Evolutionary conservation across 2,113 vertebrate genomes (phyloP).

Genomic region (Heteronetta atricapilla): DNA sequence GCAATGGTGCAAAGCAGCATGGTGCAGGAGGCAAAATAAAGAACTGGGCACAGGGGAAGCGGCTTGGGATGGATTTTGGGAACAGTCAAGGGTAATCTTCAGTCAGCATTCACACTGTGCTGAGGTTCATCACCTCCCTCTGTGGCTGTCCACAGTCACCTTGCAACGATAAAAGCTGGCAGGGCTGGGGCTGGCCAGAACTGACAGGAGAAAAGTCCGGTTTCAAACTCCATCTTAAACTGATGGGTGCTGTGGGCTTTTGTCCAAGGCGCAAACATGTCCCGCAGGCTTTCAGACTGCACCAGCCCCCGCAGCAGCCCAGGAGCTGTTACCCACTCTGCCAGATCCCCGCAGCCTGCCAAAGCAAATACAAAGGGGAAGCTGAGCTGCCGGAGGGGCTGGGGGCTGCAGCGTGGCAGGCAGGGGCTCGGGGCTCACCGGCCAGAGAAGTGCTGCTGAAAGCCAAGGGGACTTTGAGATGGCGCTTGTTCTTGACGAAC

Average conservation of each 20-base stretch:
- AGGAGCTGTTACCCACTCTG: not conserved
- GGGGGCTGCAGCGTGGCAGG: not conserved
- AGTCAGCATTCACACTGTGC: not conserved
- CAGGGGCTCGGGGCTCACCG: fast-evolving
- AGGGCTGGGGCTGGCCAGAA: not conserved
- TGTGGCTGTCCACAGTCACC: no score
- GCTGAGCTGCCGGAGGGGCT: not conserved
- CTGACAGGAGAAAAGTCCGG: not conserved
- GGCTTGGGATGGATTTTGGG: not conserved
- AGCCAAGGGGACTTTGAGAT: no score
- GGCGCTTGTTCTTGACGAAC: no score
- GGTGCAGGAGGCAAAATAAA: no score
- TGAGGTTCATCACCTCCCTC: not conserved
- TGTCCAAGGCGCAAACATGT: not conserved
- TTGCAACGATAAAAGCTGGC: fast-evolving
- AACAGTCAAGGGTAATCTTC: no score
- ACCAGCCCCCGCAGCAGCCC: not conserved
- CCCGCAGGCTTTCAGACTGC: not conserved
- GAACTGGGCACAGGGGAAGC: not conserved
- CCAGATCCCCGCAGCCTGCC: not conserved
- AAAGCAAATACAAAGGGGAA: not conserved
- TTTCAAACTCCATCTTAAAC: not conserved
- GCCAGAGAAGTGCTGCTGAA: no score
- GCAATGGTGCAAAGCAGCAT: fast-evolving
- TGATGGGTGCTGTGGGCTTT: no score